Conservation (phyloP, 2,113 vertebrate genomes). For the Saguinus imperator region DNA sequence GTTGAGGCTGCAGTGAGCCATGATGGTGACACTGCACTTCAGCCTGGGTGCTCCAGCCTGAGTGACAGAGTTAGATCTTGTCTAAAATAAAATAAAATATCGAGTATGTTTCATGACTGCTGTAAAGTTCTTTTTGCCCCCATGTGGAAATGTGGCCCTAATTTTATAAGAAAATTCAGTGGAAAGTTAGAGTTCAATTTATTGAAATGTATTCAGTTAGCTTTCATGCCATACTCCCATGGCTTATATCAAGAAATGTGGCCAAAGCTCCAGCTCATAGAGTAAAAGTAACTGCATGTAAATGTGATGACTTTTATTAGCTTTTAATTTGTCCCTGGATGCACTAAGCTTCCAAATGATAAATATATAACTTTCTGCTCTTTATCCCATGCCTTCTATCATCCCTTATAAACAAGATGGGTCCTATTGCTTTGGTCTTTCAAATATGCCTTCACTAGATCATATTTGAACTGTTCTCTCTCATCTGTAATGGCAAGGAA, state of each 20-base stretch:
- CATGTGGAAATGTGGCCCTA: not conserved
- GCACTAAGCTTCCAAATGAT: not conserved
- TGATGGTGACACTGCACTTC: no score
- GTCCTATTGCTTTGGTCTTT: not conserved
- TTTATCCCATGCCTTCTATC: not conserved
- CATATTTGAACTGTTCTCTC: not conserved
- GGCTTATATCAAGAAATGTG: not conserved
- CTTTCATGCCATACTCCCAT: not conserved
- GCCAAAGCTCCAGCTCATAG: not conserved
- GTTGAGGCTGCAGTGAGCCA: no score
- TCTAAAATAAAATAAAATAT: not conserved
- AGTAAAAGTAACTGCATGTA: not conserved
- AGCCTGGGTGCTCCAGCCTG: no score
- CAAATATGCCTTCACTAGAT: not conserved
- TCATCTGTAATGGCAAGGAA: not conserved
- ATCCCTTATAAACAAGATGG: not conserved
- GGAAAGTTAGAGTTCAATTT: not conserved
- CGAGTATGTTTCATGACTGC: not conserved
- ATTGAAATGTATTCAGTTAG: not conserved
- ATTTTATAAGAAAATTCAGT: conserved; percentile 15
- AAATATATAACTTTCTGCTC: not conserved
- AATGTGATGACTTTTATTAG: not conserved
- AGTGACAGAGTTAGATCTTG: no score
- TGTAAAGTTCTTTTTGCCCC: not conserved
- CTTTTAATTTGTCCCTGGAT: not conserved